phyloP scores from a whole-genome alignment of 1,140 invertebrate species.

The Oedothorax gibbosus region DNA sequence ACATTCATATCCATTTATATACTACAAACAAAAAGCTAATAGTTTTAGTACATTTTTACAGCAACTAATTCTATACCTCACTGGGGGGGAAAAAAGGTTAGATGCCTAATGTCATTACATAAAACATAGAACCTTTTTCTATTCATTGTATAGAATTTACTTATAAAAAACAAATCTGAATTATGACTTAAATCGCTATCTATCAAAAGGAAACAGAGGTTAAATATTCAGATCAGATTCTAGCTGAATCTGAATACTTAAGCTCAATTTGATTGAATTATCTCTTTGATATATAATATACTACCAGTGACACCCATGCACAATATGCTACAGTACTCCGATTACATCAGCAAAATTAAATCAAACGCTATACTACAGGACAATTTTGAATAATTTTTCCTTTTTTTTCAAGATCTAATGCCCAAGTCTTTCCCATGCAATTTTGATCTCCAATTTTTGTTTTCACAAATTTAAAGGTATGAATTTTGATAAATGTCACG shows the following conservation, averaged over 20 bases:
- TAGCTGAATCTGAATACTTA: constrained; percentile 28
- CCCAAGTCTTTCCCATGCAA: constrained; percentile 55
- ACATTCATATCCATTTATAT: too few relatives aligned
- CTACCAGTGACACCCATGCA: neutral
- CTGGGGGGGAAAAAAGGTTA: too few relatives aligned
- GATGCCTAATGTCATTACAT: too few relatives aligned
- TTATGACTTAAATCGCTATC: too few relatives aligned
- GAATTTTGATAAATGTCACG: neutral
- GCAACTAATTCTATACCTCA: too few relatives aligned
- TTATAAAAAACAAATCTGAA: too few relatives aligned
- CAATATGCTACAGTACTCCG: neutral
- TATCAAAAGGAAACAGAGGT: constrained; percentile 16
- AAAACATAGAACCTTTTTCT: too few relatives aligned
- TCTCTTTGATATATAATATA: neutral
- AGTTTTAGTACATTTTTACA: too few relatives aligned
- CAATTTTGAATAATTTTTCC: neutral
- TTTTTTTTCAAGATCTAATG: constrained; percentile 41
- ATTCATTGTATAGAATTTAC: too few relatives aligned
- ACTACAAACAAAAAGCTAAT: too few relatives aligned
- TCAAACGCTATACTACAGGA: neutral
- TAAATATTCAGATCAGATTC: constrained; percentile 30
- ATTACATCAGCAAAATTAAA: neutral
- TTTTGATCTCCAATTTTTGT: neutral
- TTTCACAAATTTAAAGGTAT: too few relatives aligned
- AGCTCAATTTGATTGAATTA: constrained; percentile 28